Evolutionary conservation across 2,888 invertebrate species (phyloP), one percentile per base, ranked within the genome.

Genomic region (Siphlonurus alternatus): DNA sequence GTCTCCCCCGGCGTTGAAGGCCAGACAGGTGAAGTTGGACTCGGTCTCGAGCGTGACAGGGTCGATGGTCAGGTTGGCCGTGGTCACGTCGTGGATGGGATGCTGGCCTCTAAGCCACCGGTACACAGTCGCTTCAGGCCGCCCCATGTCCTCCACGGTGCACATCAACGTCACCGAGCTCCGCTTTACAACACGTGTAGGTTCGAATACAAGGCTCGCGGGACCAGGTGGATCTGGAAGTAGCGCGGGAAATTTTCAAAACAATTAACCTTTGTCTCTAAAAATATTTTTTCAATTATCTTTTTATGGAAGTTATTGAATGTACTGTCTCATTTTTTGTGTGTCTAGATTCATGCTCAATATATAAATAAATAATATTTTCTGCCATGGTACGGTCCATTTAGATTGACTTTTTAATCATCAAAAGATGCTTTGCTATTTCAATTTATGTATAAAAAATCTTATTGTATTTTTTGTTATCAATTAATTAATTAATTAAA

Each of bases 11-110:
- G 87, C 85, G 75, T 92, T 94, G 75, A 83, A 83, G 0, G 93
- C 93, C 69, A 86, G 82, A 73, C 96, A 96, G 0, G 91, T 88
- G 78, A 93, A 94, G 79, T 91, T 92, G 70, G 90, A 89, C 67
- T 91, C 83, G 62, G 90, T 89, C 73, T 90, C 88, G 67, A 95
- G 77, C 15, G 88, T 87, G 18, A 92, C 93, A 0, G 91, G 88
- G 67, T 87, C 86, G 67, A 93, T 87, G 25, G 85, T 87, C 82
- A 88, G 88, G 71, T 85, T 86, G 67, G 85, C 81, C 2, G 86
- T 83, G 25, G 86, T 87, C 65, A 88, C 84, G 72, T 91, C 89
- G 65, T 83, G 82, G 24, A 91, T 82, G 20, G 83, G 80, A 61
- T 88, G 84, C 0, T 85, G 83, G 60, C 90, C 90, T 65, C 92